Evolutionary conservation across 2,113 vertebrate genomes (phyloP), one percentile per base, ranked within the genome.

Genomic region (Stigmatopora nigra): DNA sequence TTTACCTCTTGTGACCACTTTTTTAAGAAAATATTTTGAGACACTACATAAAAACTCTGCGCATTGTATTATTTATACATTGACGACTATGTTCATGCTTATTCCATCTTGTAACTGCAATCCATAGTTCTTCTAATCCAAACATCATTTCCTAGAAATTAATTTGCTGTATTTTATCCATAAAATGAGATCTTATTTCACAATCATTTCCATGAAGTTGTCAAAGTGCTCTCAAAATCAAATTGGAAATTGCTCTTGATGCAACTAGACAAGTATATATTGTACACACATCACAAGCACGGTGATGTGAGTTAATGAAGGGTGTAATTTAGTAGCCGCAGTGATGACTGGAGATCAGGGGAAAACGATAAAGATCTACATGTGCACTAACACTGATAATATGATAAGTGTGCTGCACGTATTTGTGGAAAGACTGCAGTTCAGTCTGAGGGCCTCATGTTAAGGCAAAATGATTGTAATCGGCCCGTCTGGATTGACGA

Each of bases 311-410:
- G 82, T 76, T 88, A 88, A 89, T 88, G 84, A 84, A 85, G 81
- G 86, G 78, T 88, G 87, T 87, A 89, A 89, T 89, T 87, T 88
- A 88, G 83, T 70, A 86, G 82, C 80, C 81, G 65, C 77, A 67
- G 65, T 75, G 79, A 85, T 85, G 86, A 87, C 80, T 86, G 76
- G 81, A 80, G 81, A 84, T 85, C 78, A 76, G 70, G 69, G 75
- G 81, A 69, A 78, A 79, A 80, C 20, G 84, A 87, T 87, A 85
- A 72, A 81, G 84, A 90, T 88, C 85, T 87, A 84, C 66, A 84
- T 84, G 79, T 79, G 80, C 84, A 85, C 81, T 85, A 84, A 85
- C 80, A 79, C 79, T 79, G 82, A 84, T 84, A 75, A 83, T 56
- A 82, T 75, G 86, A 90, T 87, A 84, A 73, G 72, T 60, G 66